Conservation (phyloP, 92 coral and sea anemone genomes). For the Zoanthus sansibaricus region DNA sequence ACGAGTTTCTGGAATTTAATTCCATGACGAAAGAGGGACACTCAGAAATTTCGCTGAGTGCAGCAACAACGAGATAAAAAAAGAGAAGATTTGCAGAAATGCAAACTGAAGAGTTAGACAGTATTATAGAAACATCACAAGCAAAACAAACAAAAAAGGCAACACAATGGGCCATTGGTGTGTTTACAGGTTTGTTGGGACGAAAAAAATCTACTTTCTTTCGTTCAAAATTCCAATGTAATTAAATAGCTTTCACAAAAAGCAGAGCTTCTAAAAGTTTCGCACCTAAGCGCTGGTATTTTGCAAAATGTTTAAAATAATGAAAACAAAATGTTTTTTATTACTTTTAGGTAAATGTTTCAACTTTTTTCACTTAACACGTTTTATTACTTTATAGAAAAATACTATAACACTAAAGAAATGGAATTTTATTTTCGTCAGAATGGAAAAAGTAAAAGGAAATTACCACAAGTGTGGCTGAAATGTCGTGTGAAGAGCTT, state of each 20-base stretch:
- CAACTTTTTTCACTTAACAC: neutral
- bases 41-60: neutral
- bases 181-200: slow-evolving; percentile 11
- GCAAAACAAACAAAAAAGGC: neutral
- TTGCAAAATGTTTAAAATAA: neutral
- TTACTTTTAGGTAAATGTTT: neutral
- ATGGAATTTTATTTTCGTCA: slow-evolving; percentile 6
- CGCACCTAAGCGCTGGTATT: no score
- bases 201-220: neutral
- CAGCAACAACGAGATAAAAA: neutral
- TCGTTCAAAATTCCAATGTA: neutral
- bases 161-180: neutral
- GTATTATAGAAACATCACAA: neutral
- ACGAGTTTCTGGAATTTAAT: neutral
- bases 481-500: slow-evolving; percentile 13
- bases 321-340: neutral
- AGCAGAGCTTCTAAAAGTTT: no score
- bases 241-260: no score
- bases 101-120: neutral
- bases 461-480: neutral
- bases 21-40: neutral
- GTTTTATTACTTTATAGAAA: neutral
- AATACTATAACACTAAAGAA: neutral
- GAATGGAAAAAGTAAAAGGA: neutral
- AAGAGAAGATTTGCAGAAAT: neutral